phyloP scores from a whole-genome alignment of 92 coral and sea anemone species.

The Bergia sp. region DNA sequence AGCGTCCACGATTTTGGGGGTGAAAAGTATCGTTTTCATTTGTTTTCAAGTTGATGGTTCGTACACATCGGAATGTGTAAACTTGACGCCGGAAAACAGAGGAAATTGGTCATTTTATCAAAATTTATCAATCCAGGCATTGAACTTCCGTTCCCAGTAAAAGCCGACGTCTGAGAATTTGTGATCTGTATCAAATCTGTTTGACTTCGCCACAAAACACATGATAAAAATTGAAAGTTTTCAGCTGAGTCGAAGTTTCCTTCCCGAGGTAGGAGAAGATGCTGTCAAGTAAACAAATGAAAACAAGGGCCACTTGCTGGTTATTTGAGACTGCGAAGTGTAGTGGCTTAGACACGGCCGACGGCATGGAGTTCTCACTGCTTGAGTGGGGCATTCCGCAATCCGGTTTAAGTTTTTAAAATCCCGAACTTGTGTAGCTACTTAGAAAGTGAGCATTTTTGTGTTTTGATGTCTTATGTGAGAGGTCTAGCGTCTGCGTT shows the following conservation, averaged over 20 bases:
- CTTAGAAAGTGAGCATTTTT: too few relatives aligned
- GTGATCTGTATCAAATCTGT: not conserved
- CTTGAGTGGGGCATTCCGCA: too few relatives aligned
- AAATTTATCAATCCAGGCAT: constrained; percentile 17
- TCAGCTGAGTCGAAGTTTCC: not conserved
- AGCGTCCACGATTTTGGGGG: not conserved
- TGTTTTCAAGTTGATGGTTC: not conserved
- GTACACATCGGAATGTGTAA: constrained; percentile 38
- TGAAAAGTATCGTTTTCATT: not conserved
- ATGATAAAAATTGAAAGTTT: not conserved
- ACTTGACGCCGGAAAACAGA: constrained; percentile 7
- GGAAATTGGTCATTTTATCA: constrained; percentile 43
- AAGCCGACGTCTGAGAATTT: constrained; percentile 3
- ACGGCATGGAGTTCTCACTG: too few relatives aligned
- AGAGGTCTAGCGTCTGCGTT: not conserved
- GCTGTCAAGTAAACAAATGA: not conserved
- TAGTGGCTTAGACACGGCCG: too few relatives aligned
- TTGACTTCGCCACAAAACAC: not conserved
- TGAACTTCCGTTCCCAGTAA: constrained; percentile 5
- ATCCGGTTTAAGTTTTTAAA: too few relatives aligned
- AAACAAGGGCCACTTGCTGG: too few relatives aligned
- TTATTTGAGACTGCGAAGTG: not conserved
- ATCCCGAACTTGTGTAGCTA: too few relatives aligned
- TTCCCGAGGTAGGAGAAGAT: constrained; percentile 23
- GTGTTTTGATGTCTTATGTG: not conserved